Evolutionary conservation across 2,888 invertebrate genomes (phyloP), one percentile per base, ranked within the genome.

Genomic region (Polyommatus icarus): DNA sequence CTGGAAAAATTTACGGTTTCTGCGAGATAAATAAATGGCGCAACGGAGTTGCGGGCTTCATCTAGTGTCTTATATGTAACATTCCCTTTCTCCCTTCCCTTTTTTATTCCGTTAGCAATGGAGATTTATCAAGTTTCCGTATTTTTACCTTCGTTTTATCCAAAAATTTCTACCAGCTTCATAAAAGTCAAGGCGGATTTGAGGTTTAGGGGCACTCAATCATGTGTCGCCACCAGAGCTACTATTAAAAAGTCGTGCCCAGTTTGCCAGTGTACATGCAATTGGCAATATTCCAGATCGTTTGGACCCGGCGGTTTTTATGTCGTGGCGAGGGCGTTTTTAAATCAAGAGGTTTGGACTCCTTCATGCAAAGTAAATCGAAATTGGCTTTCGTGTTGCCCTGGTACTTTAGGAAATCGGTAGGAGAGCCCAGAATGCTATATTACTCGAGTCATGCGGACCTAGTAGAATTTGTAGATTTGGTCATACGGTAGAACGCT

Each of bases 231-330:
- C 82, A 82, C 80, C 85, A 84, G 83, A 78, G 77, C 80, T 81
- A 84, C 84, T 84, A 84, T 84, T 85, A 85, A 85, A 85, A 85
- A 82, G 79, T 81, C 79, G 82, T 82, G 77, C 81, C 81, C 82
- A 81, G 83, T 82, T 81, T 82, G 82, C 80, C 79, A 82, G 79
- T 82, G 81, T 83, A 88, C 89, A 90, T 83, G 88, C 82, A 82
- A 85, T 86, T 90, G 90, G 90, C 90, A 78, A 78, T 79, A 78
- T 71, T 83, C 86, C 86, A 87, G 86, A 83, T 85, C 83, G 84
- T 82, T 83, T 83, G 84, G 86, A 72, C 80, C 83, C 85, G 84
- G 82, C 81, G 82, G 85, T 86, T 87, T 87, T 86, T 86, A 83
- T 83, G 67, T 79, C 77, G 75, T 78, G 77, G 78, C 76, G 76